These are phyloP conservation scores for Acleris cristana DNA, from an alignment of 2,888 invertebrate genomes.

Conservation along the genomic window DNA sequence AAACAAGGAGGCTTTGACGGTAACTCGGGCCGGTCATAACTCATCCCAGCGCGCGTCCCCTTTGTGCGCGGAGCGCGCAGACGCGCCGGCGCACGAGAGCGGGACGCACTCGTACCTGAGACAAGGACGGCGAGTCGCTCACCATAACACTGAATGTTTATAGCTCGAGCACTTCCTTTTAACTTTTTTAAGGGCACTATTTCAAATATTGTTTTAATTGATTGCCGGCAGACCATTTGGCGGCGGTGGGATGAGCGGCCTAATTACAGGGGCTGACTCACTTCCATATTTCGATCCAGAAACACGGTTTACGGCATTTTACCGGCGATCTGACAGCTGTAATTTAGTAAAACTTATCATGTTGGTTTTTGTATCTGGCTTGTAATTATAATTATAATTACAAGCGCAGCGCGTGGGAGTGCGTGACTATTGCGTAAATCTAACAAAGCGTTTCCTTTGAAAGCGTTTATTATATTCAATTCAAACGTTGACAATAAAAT, in stretches of 20 bases:
- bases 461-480: conserved; percentile 13
- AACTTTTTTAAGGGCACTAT: conserved; percentile 76
- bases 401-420: conserved; percentile 22
- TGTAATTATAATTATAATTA: conserved; percentile 40
- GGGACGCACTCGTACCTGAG: conserved; percentile 51
- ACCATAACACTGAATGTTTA: conserved; percentile 75
- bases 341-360: conserved; percentile 65
- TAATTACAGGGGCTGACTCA: conserved; percentile 72
- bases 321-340: conserved; percentile 60
- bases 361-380: conserved; percentile 51
- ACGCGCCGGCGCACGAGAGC: conserved; percentile 74
- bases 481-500: not conserved
- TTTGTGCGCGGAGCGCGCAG: conserved; percentile 66
- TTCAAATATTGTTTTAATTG: conserved; percentile 84
- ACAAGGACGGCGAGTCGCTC: conserved; percentile 48
- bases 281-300: conserved; percentile 59
- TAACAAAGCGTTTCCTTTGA: conserved; percentile 8
- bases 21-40: conserved; percentile 70
- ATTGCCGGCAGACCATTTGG: conserved; percentile 80
- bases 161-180: conserved; percentile 74
- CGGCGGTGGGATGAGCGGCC: conserved; percentile 60
- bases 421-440: conserved; percentile 16
- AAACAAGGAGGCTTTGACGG: conserved; percentile 80
- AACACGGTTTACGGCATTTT: conserved; percentile 56
- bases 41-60: conserved; percentile 70